phyloP scores from a whole-genome alignment of 2,113 vertebrate species.

The Heptranchias perlo region DNA sequence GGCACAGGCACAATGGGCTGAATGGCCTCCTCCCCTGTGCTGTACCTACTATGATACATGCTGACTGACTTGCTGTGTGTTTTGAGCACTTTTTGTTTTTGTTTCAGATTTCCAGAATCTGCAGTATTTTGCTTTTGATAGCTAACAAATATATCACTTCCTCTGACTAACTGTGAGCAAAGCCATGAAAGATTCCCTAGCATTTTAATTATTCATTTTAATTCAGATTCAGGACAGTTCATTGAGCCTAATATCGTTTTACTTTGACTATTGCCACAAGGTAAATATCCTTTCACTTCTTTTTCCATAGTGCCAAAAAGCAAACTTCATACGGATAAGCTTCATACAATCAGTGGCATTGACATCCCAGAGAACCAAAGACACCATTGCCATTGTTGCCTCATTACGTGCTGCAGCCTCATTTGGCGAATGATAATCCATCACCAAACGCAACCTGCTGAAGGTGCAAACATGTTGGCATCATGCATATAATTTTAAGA shows the following conservation, averaged over 20 bases:
- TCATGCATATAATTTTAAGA: neutral
- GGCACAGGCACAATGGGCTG: too few species aligned
- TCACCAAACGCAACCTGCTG: neutral
- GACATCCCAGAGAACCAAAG: neutral
- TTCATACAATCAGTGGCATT: neutral
- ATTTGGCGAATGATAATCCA: neutral
- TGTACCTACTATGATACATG: too few species aligned
- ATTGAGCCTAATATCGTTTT: neutral
- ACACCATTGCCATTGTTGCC: neutral
- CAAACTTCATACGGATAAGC: neutral
- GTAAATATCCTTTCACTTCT: neutral
- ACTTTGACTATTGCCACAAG: neutral
- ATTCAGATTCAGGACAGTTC: conserved; percentile 12
- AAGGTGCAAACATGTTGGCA: neutral
- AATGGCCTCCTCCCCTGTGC: too few species aligned
- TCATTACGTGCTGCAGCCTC: neutral
- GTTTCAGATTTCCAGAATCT: neutral
- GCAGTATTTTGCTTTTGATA: neutral
- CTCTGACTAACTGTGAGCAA: conserved; percentile 1
- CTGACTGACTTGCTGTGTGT: neutral
- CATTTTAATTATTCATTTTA: conserved; percentile 13
- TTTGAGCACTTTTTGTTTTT: neutral
- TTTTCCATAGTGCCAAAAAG: neutral
- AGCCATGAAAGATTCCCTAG: neutral
- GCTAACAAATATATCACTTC: neutral